Base-by-base conservation (phyloP, 1,140 invertebrate species). In the Gonatopus flavifemur region DNA sequence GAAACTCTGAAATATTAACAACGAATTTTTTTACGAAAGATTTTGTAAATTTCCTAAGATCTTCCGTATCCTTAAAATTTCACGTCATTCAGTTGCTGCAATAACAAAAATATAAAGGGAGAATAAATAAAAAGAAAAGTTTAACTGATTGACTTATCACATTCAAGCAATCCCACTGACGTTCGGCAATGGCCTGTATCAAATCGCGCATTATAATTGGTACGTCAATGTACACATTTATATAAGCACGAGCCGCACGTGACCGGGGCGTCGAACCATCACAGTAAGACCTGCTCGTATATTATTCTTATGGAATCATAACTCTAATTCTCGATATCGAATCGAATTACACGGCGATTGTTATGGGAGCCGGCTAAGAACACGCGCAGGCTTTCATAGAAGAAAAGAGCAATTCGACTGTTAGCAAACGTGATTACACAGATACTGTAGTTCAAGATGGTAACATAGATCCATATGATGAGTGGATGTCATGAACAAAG, bases 171-270 rank as follows among this genome's bases (percentile, higher is more conserved):
- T n/a, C n/a, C n/a, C n/a, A n/a, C n/a, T n/a, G n/a, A n/a, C 56
- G 58, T 58, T 50, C 51, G 49, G 48, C 46, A 46, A 57, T 52
- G 57, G 45, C 53, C 49, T 64, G 65, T 69, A 70, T 70, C 68
- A 74, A 76, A 76, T 75, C 74, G 70, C 63, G 64, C 65, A 72
- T 70, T 66, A 72, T 74, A 75, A 75, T 76, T 74, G 70, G 58
- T 57, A 54, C 52, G 59, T 66, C 16, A 50, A 39, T 50, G 21
- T 32, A 25, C 22, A 47, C n/a, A n/a, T n/a, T n/a, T n/a, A n/a
- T n/a, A n/a, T n/a, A n/a, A 41, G 41, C 49, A 58, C 52, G 53
- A 30, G 20, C 32, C 49, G 28, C 72, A 74, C 72, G 72, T 76
- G 73, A 21, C 13, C 37, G 35, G 31, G 38, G 15, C 37, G 42